Percentiles rank a stretch among this genome's conserved stretches.
Conservation (phyloP, 1,140 invertebrate species). For the Tetraneura akinire region DNA sequence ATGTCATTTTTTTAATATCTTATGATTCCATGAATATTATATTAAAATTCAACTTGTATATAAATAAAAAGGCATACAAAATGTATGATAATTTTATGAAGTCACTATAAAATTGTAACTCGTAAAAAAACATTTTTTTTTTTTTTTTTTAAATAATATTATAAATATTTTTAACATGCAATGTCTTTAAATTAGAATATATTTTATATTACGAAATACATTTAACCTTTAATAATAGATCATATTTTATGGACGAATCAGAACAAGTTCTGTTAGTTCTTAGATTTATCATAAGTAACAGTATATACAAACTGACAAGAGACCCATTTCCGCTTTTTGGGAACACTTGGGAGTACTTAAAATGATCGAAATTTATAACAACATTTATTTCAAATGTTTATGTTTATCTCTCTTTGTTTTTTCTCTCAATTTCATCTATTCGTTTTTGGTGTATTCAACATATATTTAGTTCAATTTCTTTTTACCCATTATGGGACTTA, state of each 20-base stretch:
- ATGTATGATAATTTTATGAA: too few relatives aligned
- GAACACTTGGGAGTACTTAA: slow-evolving; percentile 26
- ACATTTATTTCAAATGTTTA: slow-evolving; percentile 37
- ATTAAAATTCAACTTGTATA: too few relatives aligned
- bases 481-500: slow-evolving; percentile 14
- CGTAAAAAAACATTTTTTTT: too few relatives aligned
- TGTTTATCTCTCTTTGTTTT: slow-evolving; percentile 29
- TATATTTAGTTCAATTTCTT: slow-evolving; percentile 37
- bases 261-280: background rate
- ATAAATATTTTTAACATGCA: too few relatives aligned
- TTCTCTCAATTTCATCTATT: background rate
- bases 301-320: background rate
- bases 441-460: background rate
- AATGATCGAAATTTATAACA: slow-evolving; percentile 39
- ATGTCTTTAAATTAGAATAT: too few relatives aligned
- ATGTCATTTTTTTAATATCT: too few relatives aligned
- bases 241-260: background rate
- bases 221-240: background rate
- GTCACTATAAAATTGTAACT: too few relatives aligned
- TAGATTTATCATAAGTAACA: slow-evolving; percentile 20
- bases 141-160: too few relatives aligned
- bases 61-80: too few relatives aligned
- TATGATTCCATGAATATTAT: too few relatives aligned
- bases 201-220: too few relatives aligned
- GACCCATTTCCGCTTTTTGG: background rate